Evolutionary conservation across 2,888 invertebrate genomes (phyloP), one percentile per base, ranked within the genome.

Genomic region (Cerastis rubricosa): DNA sequence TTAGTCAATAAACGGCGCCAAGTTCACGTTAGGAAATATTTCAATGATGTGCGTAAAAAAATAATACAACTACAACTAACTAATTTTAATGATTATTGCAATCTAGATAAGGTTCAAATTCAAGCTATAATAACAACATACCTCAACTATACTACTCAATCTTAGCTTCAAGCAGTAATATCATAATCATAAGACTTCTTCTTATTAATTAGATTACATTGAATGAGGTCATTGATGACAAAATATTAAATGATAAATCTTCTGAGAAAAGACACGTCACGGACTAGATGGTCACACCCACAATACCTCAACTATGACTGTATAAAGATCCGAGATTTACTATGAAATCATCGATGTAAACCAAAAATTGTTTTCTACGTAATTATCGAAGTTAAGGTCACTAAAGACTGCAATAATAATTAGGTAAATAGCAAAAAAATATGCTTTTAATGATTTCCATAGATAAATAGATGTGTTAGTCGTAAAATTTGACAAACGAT

Each of bases 1-100:
- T 22, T 8, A 25, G 54, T 70, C 47, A 61, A 78, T 43, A 78
- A 35, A 40, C 22, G 29, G 57, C 65, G 57, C 65, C 79, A 81
- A 83, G 81, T 74, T 83, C 84, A 79, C 19, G n/a, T 45, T 35
- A 40, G 17, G 43, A 79, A 79, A 83, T 78, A 78, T 73, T 45
- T n/a, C 25, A 73, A 43, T 9, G 1, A 83, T 61, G 22, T 47
- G 14, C 45, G 57, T 83, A 51, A 51, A 7, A 25, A 54, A n/a
- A n/a, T n/a, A n/a, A n/a, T 12, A 54, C 1, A 2, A 35, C 35
- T 35, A 35, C 35, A 2, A 35, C 3, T 35, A 35, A 3, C 35
- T 35, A 35, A 35, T 35, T 35, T 35, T 1, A 35, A 35, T 35
- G 35, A 51, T 61, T 61, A 40, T 63, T 40, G 40, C 3, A 61